These are phyloP conservation scores for Uropetala carovei DNA, from an alignment of 2,888 invertebrate genomes.

Conservation along the genomic window DNA sequence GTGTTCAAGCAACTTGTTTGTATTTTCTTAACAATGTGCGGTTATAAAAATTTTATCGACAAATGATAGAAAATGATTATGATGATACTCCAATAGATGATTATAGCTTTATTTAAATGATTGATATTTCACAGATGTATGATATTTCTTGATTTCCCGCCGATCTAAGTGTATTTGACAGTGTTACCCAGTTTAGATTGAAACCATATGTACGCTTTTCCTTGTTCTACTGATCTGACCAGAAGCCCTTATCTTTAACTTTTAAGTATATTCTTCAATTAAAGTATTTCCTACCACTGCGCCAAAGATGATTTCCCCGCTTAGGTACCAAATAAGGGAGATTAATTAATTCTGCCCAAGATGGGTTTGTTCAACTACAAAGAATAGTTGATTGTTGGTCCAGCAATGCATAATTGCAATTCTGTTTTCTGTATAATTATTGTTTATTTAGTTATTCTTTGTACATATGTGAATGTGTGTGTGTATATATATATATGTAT, in stretches of 20 bases:
- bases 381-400: conserved; percentile 35
- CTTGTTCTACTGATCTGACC: neutral
- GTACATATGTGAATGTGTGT: conserved; percentile 65
- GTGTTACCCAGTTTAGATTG: neutral
- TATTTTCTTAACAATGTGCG: neutral
- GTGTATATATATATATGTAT: conserved; percentile 64
- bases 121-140: neutral
- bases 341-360: neutral
- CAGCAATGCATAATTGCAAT: conserved; percentile 21
- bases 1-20: too few relatives aligned
- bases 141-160: neutral
- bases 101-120: neutral
- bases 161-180: conserved; percentile 27
- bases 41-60: neutral
- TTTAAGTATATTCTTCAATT: conserved; percentile 8
- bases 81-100: neutral
- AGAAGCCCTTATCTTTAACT: neutral
- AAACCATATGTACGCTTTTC: neutral
- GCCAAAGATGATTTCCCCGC: conserved; percentile 57
- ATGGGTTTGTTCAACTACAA: conserved; percentile 22
- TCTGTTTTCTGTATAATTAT: conserved; percentile 49
- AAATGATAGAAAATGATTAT: neutral
- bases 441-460: conserved; percentile 63
- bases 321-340: conserved; percentile 30
- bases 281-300: conserved; percentile 7